Evolutionary conservation across 2,797 vertebrate genomes (phyloP), one percentile per base, ranked within the genome.

Genomic region (Falco columbarius): DNA sequence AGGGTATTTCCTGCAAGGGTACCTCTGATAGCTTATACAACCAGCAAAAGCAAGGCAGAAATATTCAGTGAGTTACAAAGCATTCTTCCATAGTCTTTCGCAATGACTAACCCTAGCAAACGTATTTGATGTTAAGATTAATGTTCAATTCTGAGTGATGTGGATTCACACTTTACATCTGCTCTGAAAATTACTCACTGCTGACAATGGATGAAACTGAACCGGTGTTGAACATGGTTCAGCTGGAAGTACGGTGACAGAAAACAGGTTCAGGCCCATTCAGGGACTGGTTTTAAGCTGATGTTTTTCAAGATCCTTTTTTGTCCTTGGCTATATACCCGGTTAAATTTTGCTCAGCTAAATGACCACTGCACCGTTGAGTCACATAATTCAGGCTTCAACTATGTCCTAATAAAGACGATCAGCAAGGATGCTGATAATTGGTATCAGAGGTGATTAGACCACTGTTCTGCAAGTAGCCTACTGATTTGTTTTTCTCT

Each of bases 371-470:
- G 51, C 51, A 56, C 38, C 59, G 32, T 20, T 75, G 36, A 95
- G 83, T 89, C 44, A 30, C 6, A 27, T 24, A 91, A 84, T 81
- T 95, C 81, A 82, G 73, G 40, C 15, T 88, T 84, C 73, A 73
- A 34, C 66, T 49, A 2, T 65, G 65, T 77, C 80, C 75, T 93
- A 73, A 93, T 40, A 70, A 81, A 63, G 51, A 71, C 59, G 44
- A 93, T 89, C 85, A 96, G 66, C 59, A 73, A 76, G 47, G 66
- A 84, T 73, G 44, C 59, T 93, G 44, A 44, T 44, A 93, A 97
- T 61, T 90, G 76, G 62, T 82, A 90, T 90, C 88, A 90, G 86
- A 71, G 76, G 55, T 85, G 90, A 94, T 95, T 94, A 93, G 82
- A 67, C 32, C 49, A 92, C 63, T 63, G 20, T 74, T 89, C 83